Evolutionary conservation across 2,797 vertebrate species (phyloP), one percentile per base, ranked within the genome.

Genomic region (Numenius phaeopus): DNA sequence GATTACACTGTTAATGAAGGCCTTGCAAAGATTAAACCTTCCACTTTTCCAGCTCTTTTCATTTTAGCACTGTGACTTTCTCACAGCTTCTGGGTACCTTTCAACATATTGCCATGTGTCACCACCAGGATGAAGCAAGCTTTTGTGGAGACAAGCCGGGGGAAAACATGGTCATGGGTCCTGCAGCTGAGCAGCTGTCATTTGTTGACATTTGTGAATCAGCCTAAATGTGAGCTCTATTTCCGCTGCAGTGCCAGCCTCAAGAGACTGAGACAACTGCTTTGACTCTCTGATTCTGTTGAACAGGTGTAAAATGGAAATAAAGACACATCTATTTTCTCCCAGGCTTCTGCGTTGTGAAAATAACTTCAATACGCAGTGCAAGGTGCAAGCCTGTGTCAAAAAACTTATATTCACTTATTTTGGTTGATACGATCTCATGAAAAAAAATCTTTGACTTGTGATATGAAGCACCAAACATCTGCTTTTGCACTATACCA

Each of bases 31-130:
- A 89, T 87, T 88, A 95, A 96, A 81, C 26, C 49, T 91, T 96
- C 46, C 29, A 47, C 24, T 90, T 67, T 95, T 81, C 88, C 93
- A 96, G 89, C 67, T 73, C 81, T 87, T 96, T 91, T 94, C 49
- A 20, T 95, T 96, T 83, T 70, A 69, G 10, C 39, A 34, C 66
- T 15, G 9, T 75, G 77, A 75, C 57, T 95, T 78, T 86, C 66
- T 61, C 92, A 77, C 55, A 83, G 69, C 52, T 94, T 86, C 75
- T 16, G 3, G 37, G 57, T 73, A 71, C 88, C 78, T 94, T 96
- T 87, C 6, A 1, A 58, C 54, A 39, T 46, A 44, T 26, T 47
- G 15, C 42, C 21, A 47, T 49, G 61, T 90, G 76, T 83, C 87
- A 83, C 29, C 72, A 69, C 62, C 87, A 92, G 84, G 96, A 96